phyloP scores from a whole-genome alignment of 2,888 invertebrate species.

The Calameuta pallipes region DNA sequence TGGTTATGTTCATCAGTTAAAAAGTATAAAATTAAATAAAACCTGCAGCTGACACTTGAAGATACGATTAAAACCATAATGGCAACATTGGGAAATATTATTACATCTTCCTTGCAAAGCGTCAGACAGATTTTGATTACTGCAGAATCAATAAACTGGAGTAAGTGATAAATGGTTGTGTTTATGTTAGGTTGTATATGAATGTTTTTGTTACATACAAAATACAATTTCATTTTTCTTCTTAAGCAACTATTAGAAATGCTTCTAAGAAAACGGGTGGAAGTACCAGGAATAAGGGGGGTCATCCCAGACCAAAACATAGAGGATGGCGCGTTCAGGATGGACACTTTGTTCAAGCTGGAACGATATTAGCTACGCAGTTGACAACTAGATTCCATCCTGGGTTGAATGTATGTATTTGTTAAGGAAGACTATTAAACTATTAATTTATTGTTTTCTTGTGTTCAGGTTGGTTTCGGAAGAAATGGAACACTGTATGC shows the following conservation, averaged over 20 bases:
- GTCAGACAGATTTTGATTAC: not conserved
- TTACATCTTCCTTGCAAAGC: not conserved
- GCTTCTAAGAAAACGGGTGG: slow-evolving; percentile 80
- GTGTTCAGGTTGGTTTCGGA: slow-evolving; percentile 82
- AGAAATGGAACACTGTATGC: slow-evolving; percentile 85
- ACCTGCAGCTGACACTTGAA: not conserved
- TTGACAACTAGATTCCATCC: slow-evolving; percentile 80
- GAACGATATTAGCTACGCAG: slow-evolving; percentile 79
- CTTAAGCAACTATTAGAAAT: slow-evolving; percentile 68
- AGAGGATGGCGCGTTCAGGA: slow-evolving; percentile 84
- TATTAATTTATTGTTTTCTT: slow-evolving; percentile 29
- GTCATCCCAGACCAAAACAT: slow-evolving; percentile 76
- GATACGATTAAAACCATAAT: not conserved
- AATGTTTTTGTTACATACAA: not conserved
- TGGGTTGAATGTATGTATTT: slow-evolving; percentile 76
- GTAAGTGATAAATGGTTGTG: not conserved
- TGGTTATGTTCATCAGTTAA: not conserved
- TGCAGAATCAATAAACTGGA: not conserved
- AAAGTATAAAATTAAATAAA: not conserved
- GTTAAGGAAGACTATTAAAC: not conserved
- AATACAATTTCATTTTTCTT: not conserved
- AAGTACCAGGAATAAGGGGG: slow-evolving; percentile 77
- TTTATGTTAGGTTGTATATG: too few relatives aligned
- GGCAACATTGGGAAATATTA: not conserved
- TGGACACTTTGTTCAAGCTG: slow-evolving; percentile 74